phyloP scores from a whole-genome alignment of 2,797 vertebrate genomes.

The Rhinatrema bivittatum region DNA sequence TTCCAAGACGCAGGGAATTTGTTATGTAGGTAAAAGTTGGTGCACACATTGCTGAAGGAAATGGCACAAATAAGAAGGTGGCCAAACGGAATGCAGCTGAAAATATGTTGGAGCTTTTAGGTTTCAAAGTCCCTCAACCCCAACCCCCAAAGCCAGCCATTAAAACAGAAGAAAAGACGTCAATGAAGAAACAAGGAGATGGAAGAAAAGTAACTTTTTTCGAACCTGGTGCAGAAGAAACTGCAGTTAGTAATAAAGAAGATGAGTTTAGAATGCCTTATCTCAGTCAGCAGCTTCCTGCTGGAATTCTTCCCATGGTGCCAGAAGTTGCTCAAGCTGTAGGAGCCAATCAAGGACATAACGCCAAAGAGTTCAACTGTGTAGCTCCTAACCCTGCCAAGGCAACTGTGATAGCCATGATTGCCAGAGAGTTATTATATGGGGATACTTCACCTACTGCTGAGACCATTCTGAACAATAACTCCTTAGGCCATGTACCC shows the following conservation, averaged over 20 bases:
- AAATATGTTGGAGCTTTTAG: conserved; percentile 94
- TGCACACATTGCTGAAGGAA: conserved; percentile 83
- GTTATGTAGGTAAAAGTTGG: conserved; percentile 96
- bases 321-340: conserved; percentile 96
- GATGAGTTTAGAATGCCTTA: conserved; percentile 92
- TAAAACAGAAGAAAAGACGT: conserved; percentile 94
- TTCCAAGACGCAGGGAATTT: conserved; percentile 90
- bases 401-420: conserved; percentile 89
- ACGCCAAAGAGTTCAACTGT: conserved; percentile 81
- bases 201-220: conserved; percentile 98
- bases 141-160: conserved; percentile 91
- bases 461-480: conserved; percentile 83
- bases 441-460: conserved; percentile 85
- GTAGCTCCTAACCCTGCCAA: conserved; percentile 79
- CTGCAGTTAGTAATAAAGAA: conserved; percentile 70
- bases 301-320: conserved; percentile 97
- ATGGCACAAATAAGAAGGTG: conserved; percentile 95
- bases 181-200: conserved; percentile 86
- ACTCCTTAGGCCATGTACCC: conserved; percentile 66
- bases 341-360: conserved; percentile 80
- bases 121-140: conserved; percentile 93
- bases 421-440: conserved; percentile 77
- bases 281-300: conserved; percentile 92
- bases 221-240: conserved; percentile 83
- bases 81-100: conserved; percentile 96